Conservation (phyloP, 2,113 vertebrate species). For the Campylomormyrus numenius region DNA sequence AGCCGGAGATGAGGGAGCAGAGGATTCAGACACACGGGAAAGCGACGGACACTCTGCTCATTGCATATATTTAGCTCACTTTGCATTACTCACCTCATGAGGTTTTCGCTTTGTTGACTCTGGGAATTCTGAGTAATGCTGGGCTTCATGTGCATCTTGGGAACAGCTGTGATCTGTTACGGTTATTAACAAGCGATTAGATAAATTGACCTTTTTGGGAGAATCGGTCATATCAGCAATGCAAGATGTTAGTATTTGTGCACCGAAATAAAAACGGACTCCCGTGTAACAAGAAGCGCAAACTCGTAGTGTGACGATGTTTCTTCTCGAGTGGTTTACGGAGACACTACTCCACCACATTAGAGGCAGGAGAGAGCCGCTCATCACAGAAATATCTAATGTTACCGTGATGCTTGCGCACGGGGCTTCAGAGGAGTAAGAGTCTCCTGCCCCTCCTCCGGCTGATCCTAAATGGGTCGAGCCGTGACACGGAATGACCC, state of each 20-base stretch:
- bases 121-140: background rate
- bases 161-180: background rate
- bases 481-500: background rate
- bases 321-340: background rate
- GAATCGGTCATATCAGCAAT: background rate
- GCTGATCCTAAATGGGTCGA: background rate
- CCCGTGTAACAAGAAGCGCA: background rate
- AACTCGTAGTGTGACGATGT: background rate
- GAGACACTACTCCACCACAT: background rate
- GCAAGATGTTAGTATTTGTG: background rate
- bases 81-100: background rate
- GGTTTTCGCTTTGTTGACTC: background rate
- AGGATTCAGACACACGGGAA: background rate
- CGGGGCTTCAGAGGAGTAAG: background rate
- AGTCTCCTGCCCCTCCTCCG: background rate
- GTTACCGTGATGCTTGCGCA: background rate
- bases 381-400: background rate
- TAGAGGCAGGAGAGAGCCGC: background rate
- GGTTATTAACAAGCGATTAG: background rate
- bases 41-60: background rate
- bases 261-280: background rate
- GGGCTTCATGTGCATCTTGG: background rate
- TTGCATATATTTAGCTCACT: background rate
- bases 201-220: background rate
- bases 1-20: constrained; percentile 9